Evolutionary conservation across 2,113 vertebrate species (phyloP).

Genomic region (Fulmarus glacialis): DNA sequence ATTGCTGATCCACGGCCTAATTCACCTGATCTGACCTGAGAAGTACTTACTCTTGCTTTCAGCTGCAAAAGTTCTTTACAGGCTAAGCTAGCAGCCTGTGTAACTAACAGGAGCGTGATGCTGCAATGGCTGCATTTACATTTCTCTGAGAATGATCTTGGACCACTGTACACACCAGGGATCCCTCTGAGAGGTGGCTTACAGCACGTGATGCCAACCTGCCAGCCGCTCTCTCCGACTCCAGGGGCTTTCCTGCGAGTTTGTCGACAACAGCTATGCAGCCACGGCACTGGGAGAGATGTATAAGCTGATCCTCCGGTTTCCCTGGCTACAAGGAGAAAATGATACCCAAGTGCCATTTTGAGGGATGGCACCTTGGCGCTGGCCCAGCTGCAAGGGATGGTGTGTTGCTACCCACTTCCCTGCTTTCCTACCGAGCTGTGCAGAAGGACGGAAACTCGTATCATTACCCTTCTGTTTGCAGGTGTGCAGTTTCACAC

Average conservation of each 20-base stretch:
- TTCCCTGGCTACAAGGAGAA: background rate
- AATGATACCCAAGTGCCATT: background rate
- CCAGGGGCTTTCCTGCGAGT: rapidly evolving
- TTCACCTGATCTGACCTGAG: background rate
- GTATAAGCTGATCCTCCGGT: background rate
- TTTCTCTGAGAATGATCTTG: background rate
- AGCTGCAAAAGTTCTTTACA: background rate
- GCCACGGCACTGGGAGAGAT: background rate
- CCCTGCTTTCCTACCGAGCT: background rate
- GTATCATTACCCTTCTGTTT: background rate
- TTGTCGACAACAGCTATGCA: rapidly evolving
- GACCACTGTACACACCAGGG: no score
- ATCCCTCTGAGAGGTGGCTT: background rate
- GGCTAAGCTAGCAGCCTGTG: background rate
- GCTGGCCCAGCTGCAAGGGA: background rate
- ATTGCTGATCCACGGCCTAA: background rate
- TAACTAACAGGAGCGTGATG: background rate
- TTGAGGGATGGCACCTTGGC: background rate
- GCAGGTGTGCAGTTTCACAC: background rate
- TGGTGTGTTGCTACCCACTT: background rate
- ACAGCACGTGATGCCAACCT: rapidly evolving
- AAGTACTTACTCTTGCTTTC: background rate
- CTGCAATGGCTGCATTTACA: background rate
- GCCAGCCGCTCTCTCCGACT: background rate
- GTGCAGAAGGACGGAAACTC: background rate